Base-by-base conservation (phyloP, 2,113 vertebrate species). In the Recurvirostra avosetta region DNA sequence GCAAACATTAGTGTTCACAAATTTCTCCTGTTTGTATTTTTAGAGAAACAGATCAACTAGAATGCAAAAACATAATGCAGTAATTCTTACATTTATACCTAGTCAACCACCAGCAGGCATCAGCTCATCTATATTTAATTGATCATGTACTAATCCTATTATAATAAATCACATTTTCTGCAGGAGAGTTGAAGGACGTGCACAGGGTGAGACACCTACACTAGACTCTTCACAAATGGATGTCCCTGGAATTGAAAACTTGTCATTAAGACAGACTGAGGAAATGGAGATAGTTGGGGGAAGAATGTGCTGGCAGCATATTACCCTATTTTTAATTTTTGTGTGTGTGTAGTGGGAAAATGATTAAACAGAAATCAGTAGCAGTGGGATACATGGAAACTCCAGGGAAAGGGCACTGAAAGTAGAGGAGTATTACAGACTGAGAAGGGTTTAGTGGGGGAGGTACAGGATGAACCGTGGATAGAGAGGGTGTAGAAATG, bases 391-490 rank as follows among this genome's bases (percentile, higher is more conserved):
- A 38, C 3, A 2, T 68, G n/a, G 52, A 68, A 76, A 13, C 25
- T 27, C 5, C 45, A 14, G 10, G 27, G 30, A 38, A 73, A 72
- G 34, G 18, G 15, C 34, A 8, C 7, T 45, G 29, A 86, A 65
- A 11, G 18, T 11, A 15, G 14, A 58, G 29, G 53, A 36, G 10
- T 16, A 3, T 23, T 67, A 11, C 12, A 50, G 17, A 20, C n/a
- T 49, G 23, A 58, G 59, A 59, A 75, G 15, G 6, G 5, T 63
- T 81, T 53, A n/a, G 32, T 19, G 23, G 18, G 9, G 8, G 10
- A 45, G 38, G 6, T 43, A 29, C 15, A 11, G 18, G 15, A 14
- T 50, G 19, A 87, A 19, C n/a, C 0, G 1, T 2, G 3, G 15
- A 4, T 15, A 21, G 17, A 22, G 32, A 22, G 32, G 16, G 20